phyloP scores from a whole-genome alignment of 2,113 vertebrate species.

The Alligator sinensis region DNA sequence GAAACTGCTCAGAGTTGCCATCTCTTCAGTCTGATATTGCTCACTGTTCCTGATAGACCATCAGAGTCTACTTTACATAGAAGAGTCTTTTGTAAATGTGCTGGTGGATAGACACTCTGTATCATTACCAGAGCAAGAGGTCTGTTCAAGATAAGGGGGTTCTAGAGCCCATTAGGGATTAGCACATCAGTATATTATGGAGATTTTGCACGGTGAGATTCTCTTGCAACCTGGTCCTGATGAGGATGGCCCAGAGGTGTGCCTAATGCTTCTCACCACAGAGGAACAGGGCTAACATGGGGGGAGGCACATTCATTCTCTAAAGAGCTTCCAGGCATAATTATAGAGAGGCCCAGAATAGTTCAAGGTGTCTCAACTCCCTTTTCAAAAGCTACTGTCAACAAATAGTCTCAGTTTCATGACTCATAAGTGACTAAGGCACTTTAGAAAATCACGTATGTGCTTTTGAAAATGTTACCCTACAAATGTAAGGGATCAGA shows the following conservation, averaged over 20 bases:
- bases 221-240: rapidly evolving
- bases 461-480: neutral
- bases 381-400: too few relatives aligned
- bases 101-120: neutral
- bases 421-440: neutral
- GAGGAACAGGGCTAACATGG: neutral
- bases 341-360: neutral
- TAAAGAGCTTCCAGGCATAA: neutral
- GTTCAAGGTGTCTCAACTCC: neutral
- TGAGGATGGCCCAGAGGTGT: rapidly evolving
- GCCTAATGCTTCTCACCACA: neutral
- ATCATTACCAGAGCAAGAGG: neutral
- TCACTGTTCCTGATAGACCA: conserved; percentile 9
- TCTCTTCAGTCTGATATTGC: neutral
- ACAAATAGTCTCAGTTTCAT: neutral
- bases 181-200: rapidly evolving
- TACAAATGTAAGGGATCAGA: neutral
- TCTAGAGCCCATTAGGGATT: rapidly evolving
- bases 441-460: neutral
- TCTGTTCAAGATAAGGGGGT: rapidly evolving
- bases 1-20: rapidly evolving
- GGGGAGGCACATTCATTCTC: neutral
- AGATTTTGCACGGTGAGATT: neutral
- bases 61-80: neutral
- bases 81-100: neutral